Conservation (phyloP, 2,797 vertebrate species). For the Pantherophis vulpinus region DNA sequence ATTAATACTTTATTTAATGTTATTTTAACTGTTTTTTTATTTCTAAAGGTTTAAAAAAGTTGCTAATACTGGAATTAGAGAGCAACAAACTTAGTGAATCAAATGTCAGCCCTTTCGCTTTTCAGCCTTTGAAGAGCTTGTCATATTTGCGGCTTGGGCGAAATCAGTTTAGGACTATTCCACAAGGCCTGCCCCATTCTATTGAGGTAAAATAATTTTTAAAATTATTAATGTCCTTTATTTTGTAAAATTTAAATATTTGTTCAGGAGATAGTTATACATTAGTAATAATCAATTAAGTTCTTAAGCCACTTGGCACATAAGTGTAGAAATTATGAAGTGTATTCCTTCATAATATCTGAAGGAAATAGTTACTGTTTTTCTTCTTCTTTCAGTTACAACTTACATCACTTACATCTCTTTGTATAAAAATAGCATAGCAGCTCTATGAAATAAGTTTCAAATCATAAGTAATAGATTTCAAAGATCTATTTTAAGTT, state of each 20-base stretch:
- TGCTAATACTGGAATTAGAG: conserved; percentile 94
- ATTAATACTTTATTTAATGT: background rate
- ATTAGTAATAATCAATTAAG: background rate
- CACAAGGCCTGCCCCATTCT: conserved; percentile 86
- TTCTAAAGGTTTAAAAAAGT: conserved; percentile 77
- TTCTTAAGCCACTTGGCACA: background rate
- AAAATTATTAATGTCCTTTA: background rate
- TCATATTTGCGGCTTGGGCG: conserved; percentile 87
- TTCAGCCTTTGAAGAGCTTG: conserved; percentile 79
- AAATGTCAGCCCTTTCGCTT: conserved; percentile 82
- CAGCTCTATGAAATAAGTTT: background rate
- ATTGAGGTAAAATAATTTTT: conserved; percentile 78
- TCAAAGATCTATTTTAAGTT: background rate
- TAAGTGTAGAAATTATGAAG: background rate
- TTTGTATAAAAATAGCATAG: background rate
- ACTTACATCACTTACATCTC: background rate
- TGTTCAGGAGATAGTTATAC: background rate
- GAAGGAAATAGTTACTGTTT: background rate
- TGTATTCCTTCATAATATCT: background rate
- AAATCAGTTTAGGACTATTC: conserved; percentile 90
- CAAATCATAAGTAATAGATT: background rate
- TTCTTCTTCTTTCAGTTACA: background rate
- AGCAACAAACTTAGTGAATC: conserved; percentile 89
- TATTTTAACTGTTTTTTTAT: conserved; percentile 30
- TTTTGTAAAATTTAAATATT: background rate